These are phyloP conservation scores for Drosophila limbata DNA, from an alignment of 2,888 invertebrate species.

Conservation along the genomic window DNA sequence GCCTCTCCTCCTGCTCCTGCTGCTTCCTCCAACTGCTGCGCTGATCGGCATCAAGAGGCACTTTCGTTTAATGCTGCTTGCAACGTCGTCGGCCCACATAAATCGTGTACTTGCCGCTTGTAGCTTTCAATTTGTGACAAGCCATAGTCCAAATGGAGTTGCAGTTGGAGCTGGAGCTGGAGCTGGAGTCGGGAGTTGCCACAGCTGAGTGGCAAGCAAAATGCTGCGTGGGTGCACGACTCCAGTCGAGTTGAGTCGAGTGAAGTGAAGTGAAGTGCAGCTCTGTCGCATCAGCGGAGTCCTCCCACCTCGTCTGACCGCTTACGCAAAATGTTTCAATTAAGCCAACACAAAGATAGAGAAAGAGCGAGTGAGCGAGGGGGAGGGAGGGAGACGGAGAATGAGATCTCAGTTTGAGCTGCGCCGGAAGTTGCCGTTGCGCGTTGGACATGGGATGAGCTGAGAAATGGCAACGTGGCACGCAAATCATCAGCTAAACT, in stretches of 20 bases:
- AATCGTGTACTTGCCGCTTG: slow-evolving; percentile 82
- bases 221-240: slow-evolving; percentile 67
- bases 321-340: slow-evolving; percentile 80
- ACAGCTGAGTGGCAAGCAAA: slow-evolving; percentile 57
- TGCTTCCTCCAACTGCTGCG: background rate
- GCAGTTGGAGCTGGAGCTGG: slow-evolving; percentile 27
- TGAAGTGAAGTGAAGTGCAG: slow-evolving; percentile 34
- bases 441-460: slow-evolving; percentile 35
- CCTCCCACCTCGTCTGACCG: slow-evolving; percentile 64
- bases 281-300: slow-evolving; percentile 38
- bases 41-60: slow-evolving; percentile 52
- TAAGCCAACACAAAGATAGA: slow-evolving; percentile 51
- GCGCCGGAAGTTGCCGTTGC: slow-evolving; percentile 65
- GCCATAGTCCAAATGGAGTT: slow-evolving; percentile 51
- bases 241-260: slow-evolving; percentile 29
- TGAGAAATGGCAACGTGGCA: slow-evolving; percentile 74
- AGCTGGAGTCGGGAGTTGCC: slow-evolving; percentile 36
- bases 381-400: background rate
- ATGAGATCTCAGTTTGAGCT: slow-evolving; percentile 14
- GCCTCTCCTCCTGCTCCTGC: background rate
- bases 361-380: background rate
- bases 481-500: slow-evolving; percentile 68
- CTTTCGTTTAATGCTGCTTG: slow-evolving; percentile 60
- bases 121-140: slow-evolving; percentile 81
- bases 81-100: slow-evolving; percentile 71